Base-by-base conservation (phyloP, 2,888 invertebrate genomes). In the Pristionchus entomophagus region DNA sequence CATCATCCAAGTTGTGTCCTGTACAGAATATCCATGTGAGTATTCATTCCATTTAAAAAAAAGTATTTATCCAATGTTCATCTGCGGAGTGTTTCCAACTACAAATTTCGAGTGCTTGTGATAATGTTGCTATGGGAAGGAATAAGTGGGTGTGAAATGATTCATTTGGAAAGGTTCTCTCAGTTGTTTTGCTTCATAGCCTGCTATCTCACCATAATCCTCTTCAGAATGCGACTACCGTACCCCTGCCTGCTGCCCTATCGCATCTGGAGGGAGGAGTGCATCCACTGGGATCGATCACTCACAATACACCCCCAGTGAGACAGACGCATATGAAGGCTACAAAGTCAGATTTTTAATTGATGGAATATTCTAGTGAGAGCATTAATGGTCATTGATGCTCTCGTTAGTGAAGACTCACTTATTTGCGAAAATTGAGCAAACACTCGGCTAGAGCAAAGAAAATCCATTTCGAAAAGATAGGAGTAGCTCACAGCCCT, bases 1-100 rank as follows among this genome's bases (percentile, higher is more conserved):
- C 94, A 22, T 90, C 92, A 17, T 91, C 93, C 35, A 91, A 91
- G 81, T 91, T 93, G 19, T 93, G 93, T 88, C 94, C 94, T n/a
- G 94, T 95, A 38, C 94, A 94, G 86, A 95, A 95, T 91, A 93
- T 94, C 89, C 92, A 94, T 91, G 94, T 95, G 90, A 93, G 94
- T 89, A 35, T 53, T 4, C 29, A 0, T 32, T 17, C 32, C 17
- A 8, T 17, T 32, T 26, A 17, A 56, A 5, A 3, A 4, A 59
- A 6, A 6, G 14, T 19, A 59, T 56, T 90, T 56, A 65, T 89
- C n/a, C 84, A 80, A 45, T 73, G 89, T 56, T 80, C 87, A 2
- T 86, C n/a, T n/a, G 8, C 38, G 22, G 65, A 38, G 65, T n/a
- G 10, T 41, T 12, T 38, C 41, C 10, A 8, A 41, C 14, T 26